Evolutionary conservation across 2,113 vertebrate species (phyloP), one percentile per base, ranked within the genome.

Genomic region (Lasiurus borealis): DNA sequence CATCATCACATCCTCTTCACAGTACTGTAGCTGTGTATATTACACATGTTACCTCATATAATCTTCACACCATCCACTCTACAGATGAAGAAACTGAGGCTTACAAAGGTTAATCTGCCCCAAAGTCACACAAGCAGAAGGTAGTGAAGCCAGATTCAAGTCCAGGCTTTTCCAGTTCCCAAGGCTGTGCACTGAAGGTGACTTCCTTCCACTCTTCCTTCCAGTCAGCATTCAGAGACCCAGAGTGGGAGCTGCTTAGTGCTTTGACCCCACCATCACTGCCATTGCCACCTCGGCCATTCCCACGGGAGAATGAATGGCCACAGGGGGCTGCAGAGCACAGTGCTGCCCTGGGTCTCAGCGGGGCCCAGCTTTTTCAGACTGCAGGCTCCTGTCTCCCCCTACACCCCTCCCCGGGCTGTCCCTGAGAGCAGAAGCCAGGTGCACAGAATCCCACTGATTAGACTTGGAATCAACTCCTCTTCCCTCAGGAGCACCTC

Each of bases 1-100:
- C 21, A 2, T 6, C 44, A 2, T 7, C 5, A 1, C 2, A 3
- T 5, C 71, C 29, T n/a, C 50, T 8, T 13, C 23, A 59, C 14
- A 0, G 59, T 0, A 5, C 76, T 4, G 8, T 1, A 27, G 62
- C 50, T 25, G 16, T 4, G 29, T 1, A 0, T 6, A 5, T 5
- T 18, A 54, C 76, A 75, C 0, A 0, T 8, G 0, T 31, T 1
- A 44, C 10, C 36, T 34, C 36, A 3, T 0, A 0, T 2, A 2
- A 16, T 21, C 25, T 12, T 69, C 69, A 44, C 29, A 40, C 10
- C 1, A 15, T 11, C 82, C 52, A 1, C 31, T 69, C 40, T 50
- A n/a, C 46, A 50, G 91, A 4, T 52, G 78, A 76, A n/a, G 25
- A 69, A 75, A 62, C n/a, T 3, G 69, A 69, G 90, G 48, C 84